These are phyloP conservation scores for Mechanitis messenoides DNA, from an alignment of 2,888 invertebrate genomes.

Conservation along the genomic window DNA sequence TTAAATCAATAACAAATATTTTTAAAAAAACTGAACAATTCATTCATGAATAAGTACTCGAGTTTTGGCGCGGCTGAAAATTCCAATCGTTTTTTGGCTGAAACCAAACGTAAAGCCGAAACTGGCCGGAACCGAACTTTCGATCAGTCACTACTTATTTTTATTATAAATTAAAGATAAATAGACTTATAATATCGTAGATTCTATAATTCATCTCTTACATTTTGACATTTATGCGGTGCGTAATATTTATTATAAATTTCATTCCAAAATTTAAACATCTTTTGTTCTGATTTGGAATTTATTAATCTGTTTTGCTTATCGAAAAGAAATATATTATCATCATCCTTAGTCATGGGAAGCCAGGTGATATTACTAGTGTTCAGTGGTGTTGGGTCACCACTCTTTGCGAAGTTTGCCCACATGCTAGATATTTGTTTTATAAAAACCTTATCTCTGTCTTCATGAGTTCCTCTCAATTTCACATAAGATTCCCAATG, in stretches of 20 bases:
- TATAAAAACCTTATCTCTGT: slow-evolving; percentile 55
- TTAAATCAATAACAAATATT: no score
- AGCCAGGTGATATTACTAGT: slow-evolving; percentile 48
- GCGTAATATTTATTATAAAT: slow-evolving; percentile 53
- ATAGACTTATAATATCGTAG: not conserved
- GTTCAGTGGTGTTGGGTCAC: slow-evolving; percentile 49
- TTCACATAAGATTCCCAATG: slow-evolving; percentile 54
- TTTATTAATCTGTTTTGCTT: slow-evolving; percentile 41
- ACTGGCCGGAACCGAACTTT: no score
- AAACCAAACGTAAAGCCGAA: no score
- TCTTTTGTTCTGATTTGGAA: slow-evolving; percentile 43
- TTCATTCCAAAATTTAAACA: slow-evolving; percentile 57
- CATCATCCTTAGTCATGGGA: slow-evolving; percentile 43
- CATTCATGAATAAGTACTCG: no score
- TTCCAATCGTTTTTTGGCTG: no score
- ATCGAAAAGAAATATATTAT: slow-evolving; percentile 46
- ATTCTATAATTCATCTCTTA: slow-evolving; percentile 52
- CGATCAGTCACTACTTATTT: no score
- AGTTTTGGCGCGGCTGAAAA: no score
- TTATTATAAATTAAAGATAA: not conserved
- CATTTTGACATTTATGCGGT: slow-evolving; percentile 37
- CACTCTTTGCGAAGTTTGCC: slow-evolving; percentile 71
- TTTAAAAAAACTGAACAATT: no score
- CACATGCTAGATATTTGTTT: slow-evolving; percentile 59
- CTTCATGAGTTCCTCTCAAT: slow-evolving; percentile 36